Evolutionary conservation across 2,888 invertebrate species (phyloP).

Genomic region (Eilema griseolum): DNA sequence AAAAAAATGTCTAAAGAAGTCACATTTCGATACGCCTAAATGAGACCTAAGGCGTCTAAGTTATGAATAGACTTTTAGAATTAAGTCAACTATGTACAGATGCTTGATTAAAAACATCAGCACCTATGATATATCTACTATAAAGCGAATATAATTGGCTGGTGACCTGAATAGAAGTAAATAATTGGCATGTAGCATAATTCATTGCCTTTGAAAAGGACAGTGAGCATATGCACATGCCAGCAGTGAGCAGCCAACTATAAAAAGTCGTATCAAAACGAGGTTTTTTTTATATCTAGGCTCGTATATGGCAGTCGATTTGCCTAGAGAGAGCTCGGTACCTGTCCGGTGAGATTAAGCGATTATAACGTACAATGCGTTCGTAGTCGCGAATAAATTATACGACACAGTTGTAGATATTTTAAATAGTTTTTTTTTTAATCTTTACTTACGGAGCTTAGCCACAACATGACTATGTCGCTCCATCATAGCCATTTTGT

Average conservation of each 20-base stretch:
- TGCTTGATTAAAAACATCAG: conserved; percentile 22
- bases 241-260: conserved; percentile 31
- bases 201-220: conserved; percentile 54
- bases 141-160: conserved; percentile 38
- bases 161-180: conserved; percentile 46
- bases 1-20: no score
- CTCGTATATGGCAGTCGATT: conserved; percentile 55
- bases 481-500: no score
- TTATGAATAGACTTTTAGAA: background rate
- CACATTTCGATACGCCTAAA: background rate
- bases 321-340: conserved; percentile 61
- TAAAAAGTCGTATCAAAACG: conserved; percentile 30
- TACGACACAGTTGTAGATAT: conserved; percentile 62
- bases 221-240: conserved; percentile 61
- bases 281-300: conserved; percentile 41
- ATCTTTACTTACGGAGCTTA: no score
- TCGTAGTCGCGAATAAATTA: conserved; percentile 61
- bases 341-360: conserved; percentile 68
- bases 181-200: conserved; percentile 49
- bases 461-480: no score
- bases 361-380: conserved; percentile 58
- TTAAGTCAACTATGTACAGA: conserved; percentile 5
- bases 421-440: conserved; percentile 54
- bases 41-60: background rate
- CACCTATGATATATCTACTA: conserved; percentile 17